These are phyloP conservation scores for Octodon degus DNA, from an alignment of 2,113 vertebrate species.

Conservation along the genomic window DNA sequence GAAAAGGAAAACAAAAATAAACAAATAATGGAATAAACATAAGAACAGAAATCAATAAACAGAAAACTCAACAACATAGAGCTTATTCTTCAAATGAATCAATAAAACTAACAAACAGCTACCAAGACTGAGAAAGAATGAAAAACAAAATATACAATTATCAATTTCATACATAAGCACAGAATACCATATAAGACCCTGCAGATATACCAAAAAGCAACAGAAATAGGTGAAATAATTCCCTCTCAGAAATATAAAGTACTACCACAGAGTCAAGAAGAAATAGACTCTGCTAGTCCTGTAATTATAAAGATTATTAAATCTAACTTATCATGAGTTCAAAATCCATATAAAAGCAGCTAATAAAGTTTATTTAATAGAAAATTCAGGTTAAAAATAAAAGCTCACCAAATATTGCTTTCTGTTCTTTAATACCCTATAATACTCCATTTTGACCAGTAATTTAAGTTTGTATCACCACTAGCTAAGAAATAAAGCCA, in stretches of 20 bases:
- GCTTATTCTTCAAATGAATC: slow-evolving; percentile 24
- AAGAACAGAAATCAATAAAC: slow-evolving; percentile 6
- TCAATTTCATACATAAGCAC: neutral
- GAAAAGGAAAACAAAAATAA: slow-evolving; percentile 29
- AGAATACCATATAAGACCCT: neutral
- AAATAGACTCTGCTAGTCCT: neutral
- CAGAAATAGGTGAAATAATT: neutral
- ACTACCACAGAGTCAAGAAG: neutral
- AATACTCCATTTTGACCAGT: neutral
- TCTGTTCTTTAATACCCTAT: neutral
- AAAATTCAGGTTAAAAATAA: neutral
- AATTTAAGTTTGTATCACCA: neutral
- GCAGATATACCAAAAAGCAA: neutral
- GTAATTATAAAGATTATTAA: neutral
- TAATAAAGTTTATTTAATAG: neutral
- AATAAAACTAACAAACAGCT: slow-evolving; percentile 27
- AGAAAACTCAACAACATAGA: slow-evolving; percentile 37
- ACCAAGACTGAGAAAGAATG: neutral
- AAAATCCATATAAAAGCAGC: neutral
- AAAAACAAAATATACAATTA: neutral
- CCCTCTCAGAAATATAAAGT: neutral
- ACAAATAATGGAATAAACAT: neutral
- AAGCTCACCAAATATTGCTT: neutral
- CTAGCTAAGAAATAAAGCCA: neutral
- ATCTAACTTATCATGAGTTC: neutral